These are phyloP conservation scores for Neoitamus cyanurus DNA, from an alignment of 2,888 invertebrate species.

Conservation along the genomic window DNA sequence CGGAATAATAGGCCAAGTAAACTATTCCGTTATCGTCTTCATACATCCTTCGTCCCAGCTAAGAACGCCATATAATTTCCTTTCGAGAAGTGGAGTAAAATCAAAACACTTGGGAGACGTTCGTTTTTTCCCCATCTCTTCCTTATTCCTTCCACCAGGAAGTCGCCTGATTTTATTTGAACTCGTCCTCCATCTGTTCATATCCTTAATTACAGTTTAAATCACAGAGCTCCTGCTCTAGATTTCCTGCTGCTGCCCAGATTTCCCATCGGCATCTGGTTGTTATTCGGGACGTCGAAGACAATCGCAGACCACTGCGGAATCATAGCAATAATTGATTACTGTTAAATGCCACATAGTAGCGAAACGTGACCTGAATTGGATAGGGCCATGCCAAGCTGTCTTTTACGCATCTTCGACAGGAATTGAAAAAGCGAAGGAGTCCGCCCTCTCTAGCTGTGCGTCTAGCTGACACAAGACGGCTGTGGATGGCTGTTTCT, in stretches of 20 bases:
- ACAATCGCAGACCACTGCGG: not conserved
- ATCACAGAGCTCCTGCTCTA: conserved; percentile 22
- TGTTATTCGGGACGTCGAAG: conserved; percentile 9
- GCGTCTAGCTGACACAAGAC: not conserved
- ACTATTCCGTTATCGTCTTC: not conserved
- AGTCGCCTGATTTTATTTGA: conserved; percentile 5
- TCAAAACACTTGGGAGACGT: not conserved
- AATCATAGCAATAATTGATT: conserved; percentile 42
- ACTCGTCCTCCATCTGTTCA: conserved; percentile 20
- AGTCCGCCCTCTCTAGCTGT: not conserved
- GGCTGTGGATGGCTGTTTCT: not conserved
- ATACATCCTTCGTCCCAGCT: not conserved
- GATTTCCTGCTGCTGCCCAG: not conserved
- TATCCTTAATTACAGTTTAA: conserved; percentile 43
- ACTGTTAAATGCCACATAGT: conserved; percentile 44
- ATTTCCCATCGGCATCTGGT: conserved; percentile 2
- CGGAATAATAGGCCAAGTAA: not conserved
- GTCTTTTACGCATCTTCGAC: conserved; percentile 26
- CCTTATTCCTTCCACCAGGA: not conserved
- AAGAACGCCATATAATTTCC: not conserved
- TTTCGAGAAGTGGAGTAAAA: not conserved
- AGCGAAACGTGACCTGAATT: conserved; percentile 30
- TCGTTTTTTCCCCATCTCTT: not conserved
- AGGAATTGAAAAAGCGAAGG: not conserved
- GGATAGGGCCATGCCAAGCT: not conserved